Evolutionary conservation across 2,113 vertebrate genomes (phyloP).

Genomic region (Brachirus orientalis): DNA sequence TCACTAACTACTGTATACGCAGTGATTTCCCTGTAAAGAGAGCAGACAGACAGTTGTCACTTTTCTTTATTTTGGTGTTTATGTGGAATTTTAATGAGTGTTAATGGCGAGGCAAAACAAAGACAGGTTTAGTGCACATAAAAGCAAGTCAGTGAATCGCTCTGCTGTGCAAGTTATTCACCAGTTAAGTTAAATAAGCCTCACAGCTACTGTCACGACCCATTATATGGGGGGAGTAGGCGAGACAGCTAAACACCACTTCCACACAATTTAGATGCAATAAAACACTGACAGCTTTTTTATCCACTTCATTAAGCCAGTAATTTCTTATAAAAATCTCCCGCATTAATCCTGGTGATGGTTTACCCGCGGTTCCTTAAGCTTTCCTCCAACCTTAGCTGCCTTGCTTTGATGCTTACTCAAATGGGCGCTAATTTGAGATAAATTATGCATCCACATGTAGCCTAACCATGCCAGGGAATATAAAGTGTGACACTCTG

Average conservation of each 20-base stretch:
- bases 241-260: constrained; percentile 87
- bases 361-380: constrained; percentile 87
- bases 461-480: constrained; percentile 70
- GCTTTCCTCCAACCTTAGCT: constrained; percentile 82
- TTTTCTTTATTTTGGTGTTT: constrained; percentile 32
- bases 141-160: constrained; percentile 66
- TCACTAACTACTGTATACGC: background rate
- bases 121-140: constrained; percentile 53
- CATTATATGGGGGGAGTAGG: constrained; percentile 87
- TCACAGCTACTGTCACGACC: constrained; percentile 89
- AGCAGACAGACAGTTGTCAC: constrained; percentile 2
- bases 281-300: constrained; percentile 92
- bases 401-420: constrained; percentile 81
- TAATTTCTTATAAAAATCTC: constrained; percentile 92
- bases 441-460: constrained; percentile 79
- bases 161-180: constrained; percentile 84
- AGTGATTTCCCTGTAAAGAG: background rate
- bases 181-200: constrained; percentile 89
- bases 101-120: background rate
- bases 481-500: constrained; percentile 76
- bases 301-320: constrained; percentile 93
- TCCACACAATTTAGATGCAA: constrained; percentile 90
- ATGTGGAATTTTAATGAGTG: constrained; percentile 36
- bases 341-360: constrained; percentile 90
- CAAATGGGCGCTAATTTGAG: constrained; percentile 79